Percentiles rank a stretch among this genome's conserved stretches.
Conservation (phyloP, 1,140 invertebrate genomes). For the Micrasema minimum region DNA sequence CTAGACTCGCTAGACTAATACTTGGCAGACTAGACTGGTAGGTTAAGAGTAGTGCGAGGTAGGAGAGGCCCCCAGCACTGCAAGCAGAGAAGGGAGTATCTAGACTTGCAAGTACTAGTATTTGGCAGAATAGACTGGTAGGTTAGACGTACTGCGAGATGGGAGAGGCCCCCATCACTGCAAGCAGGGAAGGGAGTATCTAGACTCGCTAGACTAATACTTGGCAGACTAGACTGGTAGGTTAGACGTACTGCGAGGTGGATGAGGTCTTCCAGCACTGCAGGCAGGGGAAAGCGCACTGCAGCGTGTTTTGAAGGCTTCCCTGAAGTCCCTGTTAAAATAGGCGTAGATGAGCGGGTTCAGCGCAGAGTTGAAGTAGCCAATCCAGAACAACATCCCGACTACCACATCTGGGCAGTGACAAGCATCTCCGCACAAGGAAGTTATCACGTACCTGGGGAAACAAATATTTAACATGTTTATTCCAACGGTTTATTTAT, state of each 20-base stretch:
- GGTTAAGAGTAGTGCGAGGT: too few species aligned
- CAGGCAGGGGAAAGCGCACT: constrained; percentile 82
- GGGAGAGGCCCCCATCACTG: constrained; percentile 63
- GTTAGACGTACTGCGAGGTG: constrained; percentile 60
- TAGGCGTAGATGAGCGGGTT: constrained; percentile 98
- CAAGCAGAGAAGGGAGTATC: too few species aligned
- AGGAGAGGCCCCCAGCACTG: too few species aligned
- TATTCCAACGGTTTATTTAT: too few species aligned
- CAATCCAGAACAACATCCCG: constrained; percentile 85
- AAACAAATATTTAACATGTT: constrained; percentile 55
- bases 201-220: too few species aligned
- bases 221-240: too few species aligned
- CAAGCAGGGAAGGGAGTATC: constrained; percentile 82
- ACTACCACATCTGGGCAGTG: constrained; percentile 85
- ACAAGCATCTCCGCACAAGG: constrained; percentile 83
- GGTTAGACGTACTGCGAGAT: constrained; percentile 60
- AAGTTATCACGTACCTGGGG: constrained; percentile 86
- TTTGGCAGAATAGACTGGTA: too few species aligned
- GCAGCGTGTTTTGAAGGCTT: constrained; percentile 95
- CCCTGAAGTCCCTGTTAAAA: constrained; percentile 97
- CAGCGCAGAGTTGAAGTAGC: constrained; percentile 95
- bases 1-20: too few species aligned
- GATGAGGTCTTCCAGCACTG: constrained; percentile 64
- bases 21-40: too few species aligned
- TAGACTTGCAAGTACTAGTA: too few species aligned